Evolutionary conservation across 1,140 invertebrate genomes (phyloP).

Genomic region (Monomorium pharaonis): DNA sequence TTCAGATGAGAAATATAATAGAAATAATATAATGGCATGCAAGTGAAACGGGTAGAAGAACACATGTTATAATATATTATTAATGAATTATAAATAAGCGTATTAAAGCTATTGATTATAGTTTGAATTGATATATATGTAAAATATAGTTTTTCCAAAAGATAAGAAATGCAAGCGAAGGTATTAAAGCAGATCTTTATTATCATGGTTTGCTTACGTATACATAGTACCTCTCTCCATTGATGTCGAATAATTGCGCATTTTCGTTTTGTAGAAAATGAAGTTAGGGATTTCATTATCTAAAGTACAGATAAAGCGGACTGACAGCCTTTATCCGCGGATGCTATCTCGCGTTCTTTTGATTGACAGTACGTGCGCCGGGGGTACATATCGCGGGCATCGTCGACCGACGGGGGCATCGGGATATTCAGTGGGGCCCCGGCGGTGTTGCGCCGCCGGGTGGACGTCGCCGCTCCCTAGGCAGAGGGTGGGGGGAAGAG

Average conservation of each 20-base stretch:
- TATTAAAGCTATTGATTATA: background rate
- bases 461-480: slow-evolving; percentile 30
- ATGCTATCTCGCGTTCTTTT: slow-evolving; percentile 57
- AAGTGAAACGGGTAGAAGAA: background rate
- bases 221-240: background rate
- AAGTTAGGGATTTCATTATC: slow-evolving; percentile 59
- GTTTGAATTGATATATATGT: background rate
- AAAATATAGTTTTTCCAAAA: background rate
- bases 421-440: slow-evolving; percentile 4
- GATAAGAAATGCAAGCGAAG: background rate
- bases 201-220: no score
- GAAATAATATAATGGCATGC: background rate
- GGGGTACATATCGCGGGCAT: slow-evolving; percentile 27
- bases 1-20: background rate
- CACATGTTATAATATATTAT: background rate
- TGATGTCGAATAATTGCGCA: slow-evolving; percentile 41
- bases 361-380: slow-evolving; percentile 55
- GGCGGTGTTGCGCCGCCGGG: slow-evolving; percentile 21
- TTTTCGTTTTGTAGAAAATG: slow-evolving; percentile 37
- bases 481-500: background rate
- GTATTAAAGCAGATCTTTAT: background rate
- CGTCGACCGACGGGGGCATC: slow-evolving; percentile 12
- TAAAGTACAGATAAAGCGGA: slow-evolving; percentile 44
- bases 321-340: slow-evolving; percentile 54
- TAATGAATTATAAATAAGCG: background rate